These are phyloP conservation scores for Stenchaetothrips biformis DNA, from an alignment of 2,888 invertebrate species.

Conservation along the genomic window DNA sequence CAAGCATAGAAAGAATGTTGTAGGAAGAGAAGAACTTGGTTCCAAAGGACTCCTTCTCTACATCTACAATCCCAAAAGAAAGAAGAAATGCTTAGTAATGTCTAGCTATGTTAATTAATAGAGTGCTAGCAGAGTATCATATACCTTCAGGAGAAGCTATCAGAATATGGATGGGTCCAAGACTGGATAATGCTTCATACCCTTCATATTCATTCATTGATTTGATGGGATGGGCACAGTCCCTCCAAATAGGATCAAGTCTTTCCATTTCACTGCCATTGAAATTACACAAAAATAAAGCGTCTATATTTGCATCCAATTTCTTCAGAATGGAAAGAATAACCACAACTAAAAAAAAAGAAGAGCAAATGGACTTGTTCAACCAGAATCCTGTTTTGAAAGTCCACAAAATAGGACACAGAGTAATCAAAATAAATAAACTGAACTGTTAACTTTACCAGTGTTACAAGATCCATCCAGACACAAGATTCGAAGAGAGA, in stretches of 20 bases:
- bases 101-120: too few relatives aligned
- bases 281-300: neutral
- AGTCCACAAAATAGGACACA: neutral
- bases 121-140: neutral
- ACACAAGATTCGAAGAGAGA: neutral
- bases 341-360: neutral
- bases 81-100: neutral
- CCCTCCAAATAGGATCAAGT: neutral
- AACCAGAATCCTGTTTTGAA: neutral
- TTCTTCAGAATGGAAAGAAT: neutral
- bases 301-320: neutral
- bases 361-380: neutral
- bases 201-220: neutral
- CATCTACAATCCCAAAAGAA: neutral
- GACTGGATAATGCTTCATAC: neutral
- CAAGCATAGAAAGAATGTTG: neutral
- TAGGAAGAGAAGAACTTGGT: neutral
- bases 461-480: conserved; percentile 4
- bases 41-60: neutral
- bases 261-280: neutral
- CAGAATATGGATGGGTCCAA: neutral
- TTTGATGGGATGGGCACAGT: neutral
- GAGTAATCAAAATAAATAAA: neutral
- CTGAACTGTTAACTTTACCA: neutral
- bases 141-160: neutral